Evolutionary conservation across 2,113 vertebrate species (phyloP).

Genomic region (Sinosuthora webbiana): DNA sequence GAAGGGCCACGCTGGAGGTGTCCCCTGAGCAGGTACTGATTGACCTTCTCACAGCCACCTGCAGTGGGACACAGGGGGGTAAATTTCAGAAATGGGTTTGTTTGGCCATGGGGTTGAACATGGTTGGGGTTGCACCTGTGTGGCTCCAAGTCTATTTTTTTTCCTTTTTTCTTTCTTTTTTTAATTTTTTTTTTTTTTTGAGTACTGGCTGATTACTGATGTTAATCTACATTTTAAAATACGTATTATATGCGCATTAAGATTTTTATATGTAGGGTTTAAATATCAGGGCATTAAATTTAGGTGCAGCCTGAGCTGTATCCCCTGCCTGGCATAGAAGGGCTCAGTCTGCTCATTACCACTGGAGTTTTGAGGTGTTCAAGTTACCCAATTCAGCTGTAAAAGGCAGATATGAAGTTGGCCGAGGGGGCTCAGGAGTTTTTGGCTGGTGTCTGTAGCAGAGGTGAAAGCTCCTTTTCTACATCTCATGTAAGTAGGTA

Average conservation of each 20-base stretch:
- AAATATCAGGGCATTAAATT: not conserved
- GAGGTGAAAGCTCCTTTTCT: not conserved
- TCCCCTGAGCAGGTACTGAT: not conserved
- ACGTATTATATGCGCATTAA: not conserved
- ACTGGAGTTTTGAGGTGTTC: not conserved
- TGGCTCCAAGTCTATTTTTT: fast-evolving
- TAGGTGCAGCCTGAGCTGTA: not conserved
- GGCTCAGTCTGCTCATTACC: not conserved
- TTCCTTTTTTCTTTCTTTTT: not conserved
- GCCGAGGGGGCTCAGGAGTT: fast-evolving
- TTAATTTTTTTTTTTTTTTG: not conserved
- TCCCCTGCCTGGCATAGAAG: not conserved
- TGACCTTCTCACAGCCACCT: not conserved
- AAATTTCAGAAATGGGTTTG: not conserved
- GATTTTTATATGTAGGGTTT: not conserved
- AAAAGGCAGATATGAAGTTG: not conserved
- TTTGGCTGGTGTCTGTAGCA: not conserved
- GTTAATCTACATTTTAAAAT: not conserved
- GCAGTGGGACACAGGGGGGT: not conserved
- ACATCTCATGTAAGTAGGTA: fast-evolving
- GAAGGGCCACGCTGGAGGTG: not conserved
- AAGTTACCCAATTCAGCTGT: not conserved
- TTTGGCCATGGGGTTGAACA: not conserved
- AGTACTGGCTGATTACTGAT: not conserved
- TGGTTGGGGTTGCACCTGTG: not conserved